phyloP scores from a whole-genome alignment of 2,888 invertebrate genomes.

The Parelbella ahira region DNA sequence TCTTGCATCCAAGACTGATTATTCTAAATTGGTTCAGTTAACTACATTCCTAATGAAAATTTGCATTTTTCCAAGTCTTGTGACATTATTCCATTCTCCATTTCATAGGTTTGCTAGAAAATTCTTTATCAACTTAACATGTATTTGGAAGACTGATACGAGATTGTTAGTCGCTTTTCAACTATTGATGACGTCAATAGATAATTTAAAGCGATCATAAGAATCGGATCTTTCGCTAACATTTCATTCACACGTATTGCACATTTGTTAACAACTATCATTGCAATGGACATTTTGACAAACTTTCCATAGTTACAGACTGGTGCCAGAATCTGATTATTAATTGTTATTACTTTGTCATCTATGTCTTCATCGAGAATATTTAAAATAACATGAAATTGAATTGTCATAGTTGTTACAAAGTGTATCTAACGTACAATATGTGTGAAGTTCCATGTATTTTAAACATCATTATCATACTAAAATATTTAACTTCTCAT shows the following conservation, averaged over 20 bases:
- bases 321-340: too few species aligned
- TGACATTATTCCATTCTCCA: constrained; percentile 26
- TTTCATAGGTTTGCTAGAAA: constrained; percentile 47
- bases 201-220: constrained; percentile 49
- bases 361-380: too few species aligned
- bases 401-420: too few species aligned
- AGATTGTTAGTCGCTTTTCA: constrained; percentile 54
- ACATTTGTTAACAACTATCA: too few species aligned
- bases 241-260: constrained; percentile 31
- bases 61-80: constrained; percentile 27
- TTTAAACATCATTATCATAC: constrained; percentile 34
- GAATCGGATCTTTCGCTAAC: constrained; percentile 32
- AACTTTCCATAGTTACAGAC: too few species aligned
- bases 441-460: constrained; percentile 25
- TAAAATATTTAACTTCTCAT: constrained; percentile 65
- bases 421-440: constrained; percentile 27
- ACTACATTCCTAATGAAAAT: constrained; percentile 58
- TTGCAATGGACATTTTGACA: too few species aligned
- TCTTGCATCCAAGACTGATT: constrained; percentile 74
- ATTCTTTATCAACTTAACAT: constrained; percentile 39
- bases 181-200: constrained; percentile 70
- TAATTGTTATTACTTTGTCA: too few species aligned
- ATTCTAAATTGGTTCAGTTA: constrained; percentile 69
- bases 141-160: constrained; percentile 55
- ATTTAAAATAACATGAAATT: too few species aligned